Conservation (phyloP, 1,140 invertebrate species). For the Drosophila asahinai region DNA sequence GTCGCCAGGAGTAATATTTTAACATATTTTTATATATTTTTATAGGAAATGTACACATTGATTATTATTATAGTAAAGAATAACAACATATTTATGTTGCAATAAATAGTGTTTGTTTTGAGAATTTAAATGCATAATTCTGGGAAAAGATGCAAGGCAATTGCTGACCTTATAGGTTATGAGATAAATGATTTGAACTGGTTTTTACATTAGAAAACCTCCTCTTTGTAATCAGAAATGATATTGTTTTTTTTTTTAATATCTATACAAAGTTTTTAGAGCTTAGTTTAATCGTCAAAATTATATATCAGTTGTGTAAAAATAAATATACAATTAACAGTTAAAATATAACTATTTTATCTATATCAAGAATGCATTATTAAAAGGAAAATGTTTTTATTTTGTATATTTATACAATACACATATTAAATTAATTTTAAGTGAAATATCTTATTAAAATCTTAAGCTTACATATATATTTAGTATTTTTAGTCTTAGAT, state of each 20-base stretch:
- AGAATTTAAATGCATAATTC: background rate
- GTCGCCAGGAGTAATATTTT: slow-evolving; percentile 7
- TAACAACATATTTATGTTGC: background rate
- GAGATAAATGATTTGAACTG: background rate
- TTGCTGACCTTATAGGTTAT: background rate
- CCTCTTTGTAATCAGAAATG: no score
- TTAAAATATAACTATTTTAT: no score
- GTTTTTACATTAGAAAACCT: no score
- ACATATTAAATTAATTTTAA: no score
- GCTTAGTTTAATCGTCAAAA: background rate
- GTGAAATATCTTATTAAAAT: no score
- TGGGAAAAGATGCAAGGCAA: background rate
- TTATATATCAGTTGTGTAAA: no score
- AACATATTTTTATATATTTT: background rate
- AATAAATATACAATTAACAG: no score
- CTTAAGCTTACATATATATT: background rate
- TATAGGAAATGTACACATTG: background rate
- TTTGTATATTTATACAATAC: no score
- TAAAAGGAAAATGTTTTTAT: no score
- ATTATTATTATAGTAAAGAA: background rate
- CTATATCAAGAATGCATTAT: no score
- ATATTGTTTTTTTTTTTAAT: background rate
- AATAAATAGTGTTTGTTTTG: slow-evolving; percentile 1
- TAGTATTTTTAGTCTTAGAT: background rate
- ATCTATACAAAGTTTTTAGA: background rate